Percentiles rank a stretch among this genome's conserved stretches.
Conservation (phyloP, 2,113 vertebrate genomes). For the Odontophorus gujanensis region DNA sequence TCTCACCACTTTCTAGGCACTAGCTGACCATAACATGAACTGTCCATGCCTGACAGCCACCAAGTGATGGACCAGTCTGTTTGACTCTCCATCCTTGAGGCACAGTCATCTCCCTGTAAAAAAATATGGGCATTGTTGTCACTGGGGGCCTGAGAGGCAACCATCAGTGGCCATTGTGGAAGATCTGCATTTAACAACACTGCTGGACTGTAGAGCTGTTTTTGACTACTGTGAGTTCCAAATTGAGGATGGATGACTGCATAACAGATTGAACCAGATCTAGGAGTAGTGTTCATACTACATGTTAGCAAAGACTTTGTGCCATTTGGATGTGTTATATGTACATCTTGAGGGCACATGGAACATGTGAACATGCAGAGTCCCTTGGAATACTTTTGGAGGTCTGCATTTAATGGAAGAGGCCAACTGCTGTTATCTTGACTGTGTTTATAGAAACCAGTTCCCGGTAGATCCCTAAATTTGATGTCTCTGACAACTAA, state of each 20-base stretch:
- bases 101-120: neutral
- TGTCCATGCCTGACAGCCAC: neutral
- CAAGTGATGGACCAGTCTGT: too few relatives aligned
- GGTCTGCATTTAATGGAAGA: neutral
- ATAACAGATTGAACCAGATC: neutral
- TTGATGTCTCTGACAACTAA: neutral
- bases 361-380: neutral
- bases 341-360: neutral
- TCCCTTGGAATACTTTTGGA: neutral
- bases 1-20: neutral
- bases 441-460: neutral
- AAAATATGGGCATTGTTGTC: neutral
- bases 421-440: neutral
- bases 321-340: neutral
- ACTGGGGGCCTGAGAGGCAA: neutral
- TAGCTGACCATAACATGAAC: neutral
- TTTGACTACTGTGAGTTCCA: neutral
- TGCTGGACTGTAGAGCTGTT: neutral
- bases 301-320: neutral
- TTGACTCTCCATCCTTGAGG: neutral
- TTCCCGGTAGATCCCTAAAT: neutral
- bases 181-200: neutral
- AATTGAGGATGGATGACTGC: neutral
- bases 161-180: too few relatives aligned
- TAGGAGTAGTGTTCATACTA: neutral